A percentile compares a stretch with the other conserved stretches of the same genome.
Conservation (phyloP, 2,888 invertebrate species). For the Pseudeuparius sepicola region DNA sequence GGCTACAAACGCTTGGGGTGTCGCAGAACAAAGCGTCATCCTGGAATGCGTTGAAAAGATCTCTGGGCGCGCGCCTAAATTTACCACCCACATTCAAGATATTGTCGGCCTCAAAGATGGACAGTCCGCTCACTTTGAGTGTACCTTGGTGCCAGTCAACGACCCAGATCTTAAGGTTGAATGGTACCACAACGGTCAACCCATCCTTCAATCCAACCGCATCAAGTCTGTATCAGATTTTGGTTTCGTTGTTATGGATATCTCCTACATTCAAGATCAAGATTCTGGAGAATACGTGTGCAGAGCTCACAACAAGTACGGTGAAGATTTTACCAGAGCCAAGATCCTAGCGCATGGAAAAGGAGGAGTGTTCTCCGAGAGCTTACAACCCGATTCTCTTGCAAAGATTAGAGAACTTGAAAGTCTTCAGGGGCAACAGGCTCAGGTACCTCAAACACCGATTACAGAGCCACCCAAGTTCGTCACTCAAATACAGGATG, state of each 20-base stretch:
- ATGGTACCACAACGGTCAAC: slow-evolving; percentile 93
- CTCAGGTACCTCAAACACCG: slow-evolving; percentile 51
- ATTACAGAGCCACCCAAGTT: slow-evolving; percentile 81
- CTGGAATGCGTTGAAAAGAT: slow-evolving; percentile 75
- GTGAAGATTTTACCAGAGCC: slow-evolving; percentile 82
- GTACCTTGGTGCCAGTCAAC: slow-evolving; percentile 85
- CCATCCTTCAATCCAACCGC: slow-evolving; percentile 77
- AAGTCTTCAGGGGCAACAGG: slow-evolving; percentile 57
- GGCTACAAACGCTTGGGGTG: slow-evolving; percentile 83
- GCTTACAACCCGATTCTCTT: slow-evolving; percentile 82
- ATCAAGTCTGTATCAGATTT: slow-evolving; percentile 93
- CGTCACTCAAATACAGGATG: slow-evolving; percentile 75
- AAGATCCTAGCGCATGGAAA: slow-evolving; percentile 73
- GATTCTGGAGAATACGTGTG: slow-evolving; percentile 92
- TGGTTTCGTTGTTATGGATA: slow-evolving; percentile 89
- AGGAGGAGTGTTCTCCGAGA: slow-evolving; percentile 80
- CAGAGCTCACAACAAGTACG: slow-evolving; percentile 83
- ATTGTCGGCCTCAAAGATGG: slow-evolving; percentile 82
- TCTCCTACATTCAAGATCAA: slow-evolving; percentile 86
- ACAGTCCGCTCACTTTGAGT: slow-evolving; percentile 91
- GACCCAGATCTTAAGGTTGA: slow-evolving; percentile 91
- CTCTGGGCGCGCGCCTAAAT: slow-evolving; percentile 78
- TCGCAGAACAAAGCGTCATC: slow-evolving; percentile 75
- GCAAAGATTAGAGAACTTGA: slow-evolving; percentile 82
- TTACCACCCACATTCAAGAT: slow-evolving; percentile 79